Base-by-base conservation (phyloP, 2,113 vertebrate species). In the Heterocephalus glaber region DNA sequence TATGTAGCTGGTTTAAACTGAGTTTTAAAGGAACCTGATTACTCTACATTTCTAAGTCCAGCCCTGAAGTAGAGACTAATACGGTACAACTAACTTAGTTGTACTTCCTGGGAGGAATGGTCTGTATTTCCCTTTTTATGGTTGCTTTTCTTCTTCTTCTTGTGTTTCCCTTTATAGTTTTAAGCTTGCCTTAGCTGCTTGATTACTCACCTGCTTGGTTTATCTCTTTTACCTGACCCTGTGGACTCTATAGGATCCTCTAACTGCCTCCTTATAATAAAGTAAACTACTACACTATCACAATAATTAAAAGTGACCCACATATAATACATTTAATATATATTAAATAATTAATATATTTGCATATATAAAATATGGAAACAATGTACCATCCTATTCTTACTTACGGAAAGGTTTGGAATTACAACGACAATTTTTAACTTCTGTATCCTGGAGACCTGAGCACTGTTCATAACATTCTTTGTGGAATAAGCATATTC, bases 351-450 rank as follows among this genome's bases (percentile, higher is more conserved):
- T n/a, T n/a, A n/a, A n/a, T n/a, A n/a, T n/a, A n/a, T n/a, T n/a
- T n/a, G n/a, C n/a, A n/a, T n/a, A 93, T 74, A 4, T 5, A 89
- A 93, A 94, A 74, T 52, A 88, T 47, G 6, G 6, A 81, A 92
- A 70, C 63, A 90, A 89, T 38, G 14, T 41, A n/a, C 6, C 38
- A 38, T 84, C 1, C 4, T 86, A 33, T 66, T 79, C 70, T 96
- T 63, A 56, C 61, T 88, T 49, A 95, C 83, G 90, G 79, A 61
- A 95, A 83, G 28, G 35, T 66, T 95, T 41, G 66, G n/a, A 86
- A 54, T 66, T 65, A 61, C 16, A 92, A 56, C 26, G 83, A 33
- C 33, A 52, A 66, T 24, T 56, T 83, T 74, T 91, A 52, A 49
- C 24, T 93, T 87, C 58, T 81, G 44, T 70, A 63, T 20, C 28